phyloP scores from a whole-genome alignment of 2,113 vertebrate species.

The Oenanthe oenanthe region DNA sequence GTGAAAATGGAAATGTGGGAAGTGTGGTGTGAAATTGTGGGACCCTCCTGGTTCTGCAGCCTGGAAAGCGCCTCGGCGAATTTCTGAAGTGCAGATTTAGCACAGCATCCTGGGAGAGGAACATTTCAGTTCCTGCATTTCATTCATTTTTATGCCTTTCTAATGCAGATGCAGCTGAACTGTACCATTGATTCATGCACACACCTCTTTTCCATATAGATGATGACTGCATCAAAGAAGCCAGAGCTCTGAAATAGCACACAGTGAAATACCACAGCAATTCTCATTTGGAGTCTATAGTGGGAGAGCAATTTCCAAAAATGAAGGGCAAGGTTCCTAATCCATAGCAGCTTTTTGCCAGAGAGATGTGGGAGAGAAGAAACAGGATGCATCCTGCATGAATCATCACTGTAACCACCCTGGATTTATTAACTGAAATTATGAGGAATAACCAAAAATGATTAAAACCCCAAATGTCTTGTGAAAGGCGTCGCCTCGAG shows the following conservation, averaged over 20 bases:
- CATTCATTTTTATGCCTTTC: constrained; percentile 61
- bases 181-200: constrained; percentile 52
- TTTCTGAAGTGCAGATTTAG: constrained; percentile 14
- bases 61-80: not conserved
- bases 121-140: constrained; percentile 28
- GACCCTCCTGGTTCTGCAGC: constrained; percentile 9
- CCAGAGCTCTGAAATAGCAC: constrained; percentile 33
- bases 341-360: constrained; percentile 46
- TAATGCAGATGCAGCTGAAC: constrained; percentile 66
- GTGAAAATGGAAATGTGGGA: not conserved
- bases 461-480: constrained; percentile 31
- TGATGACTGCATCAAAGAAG: constrained; percentile 54
- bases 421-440: constrained; percentile 54
- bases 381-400: constrained; percentile 54
- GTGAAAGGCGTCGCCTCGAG: not conserved
- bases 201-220: constrained; percentile 62
- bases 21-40: not conserved
- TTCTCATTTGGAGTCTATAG: constrained; percentile 56
- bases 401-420: constrained; percentile 62
- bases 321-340: constrained; percentile 62
- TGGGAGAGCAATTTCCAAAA: constrained; percentile 58
- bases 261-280: constrained; percentile 47
- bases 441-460: constrained; percentile 36
- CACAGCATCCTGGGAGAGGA: not conserved
- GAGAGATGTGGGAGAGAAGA: constrained; percentile 53